A percentile compares a stretch with the other conserved stretches of the same genome.
Evolutionary conservation across 30 jellyfish, hydroid and myxozoan genomes (phyloP).

Genomic region (Aurelia aurita complex sp. Pacific): DNA sequence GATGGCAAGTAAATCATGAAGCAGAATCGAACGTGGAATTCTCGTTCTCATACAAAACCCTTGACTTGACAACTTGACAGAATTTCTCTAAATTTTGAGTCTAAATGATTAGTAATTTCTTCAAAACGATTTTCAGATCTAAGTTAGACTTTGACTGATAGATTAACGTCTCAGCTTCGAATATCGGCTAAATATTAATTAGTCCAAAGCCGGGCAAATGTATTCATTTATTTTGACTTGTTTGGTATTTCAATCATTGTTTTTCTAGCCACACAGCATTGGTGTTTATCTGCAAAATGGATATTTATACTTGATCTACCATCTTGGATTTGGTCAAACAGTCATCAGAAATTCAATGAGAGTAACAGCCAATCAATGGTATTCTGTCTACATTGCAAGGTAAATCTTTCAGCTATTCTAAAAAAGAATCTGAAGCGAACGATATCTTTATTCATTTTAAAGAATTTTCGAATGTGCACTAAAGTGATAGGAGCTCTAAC

Average conservation of each 20-base stretch:
- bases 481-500: too few species aligned
- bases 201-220: neutral
- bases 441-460: too few species aligned
- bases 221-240: neutral
- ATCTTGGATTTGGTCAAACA: slow-evolving; percentile 81
- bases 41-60: too few species aligned
- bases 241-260: neutral
- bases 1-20: too few species aligned
- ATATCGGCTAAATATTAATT: too few species aligned
- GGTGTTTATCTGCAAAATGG: slow-evolving; percentile 87
- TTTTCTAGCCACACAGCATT: slow-evolving; percentile 65
- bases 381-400: slow-evolving; percentile 68
- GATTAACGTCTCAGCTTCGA: too few species aligned
- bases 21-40: too few species aligned
- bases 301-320: slow-evolving; percentile 52
- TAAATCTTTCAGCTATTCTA: neutral
- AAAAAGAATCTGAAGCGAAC: too few species aligned
- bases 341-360: slow-evolving; percentile 39
- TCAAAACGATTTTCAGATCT: neutral
- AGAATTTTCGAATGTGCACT: too few species aligned
- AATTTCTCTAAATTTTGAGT: too few species aligned
- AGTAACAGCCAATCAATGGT: slow-evolving; percentile 73
- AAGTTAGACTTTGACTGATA: neutral
- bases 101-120: neutral
- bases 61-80: neutral